Percentiles rank a stretch among this genome's conserved stretches.
Conservation (phyloP, 2,797 vertebrate species). For the Danio kyathit region DNA sequence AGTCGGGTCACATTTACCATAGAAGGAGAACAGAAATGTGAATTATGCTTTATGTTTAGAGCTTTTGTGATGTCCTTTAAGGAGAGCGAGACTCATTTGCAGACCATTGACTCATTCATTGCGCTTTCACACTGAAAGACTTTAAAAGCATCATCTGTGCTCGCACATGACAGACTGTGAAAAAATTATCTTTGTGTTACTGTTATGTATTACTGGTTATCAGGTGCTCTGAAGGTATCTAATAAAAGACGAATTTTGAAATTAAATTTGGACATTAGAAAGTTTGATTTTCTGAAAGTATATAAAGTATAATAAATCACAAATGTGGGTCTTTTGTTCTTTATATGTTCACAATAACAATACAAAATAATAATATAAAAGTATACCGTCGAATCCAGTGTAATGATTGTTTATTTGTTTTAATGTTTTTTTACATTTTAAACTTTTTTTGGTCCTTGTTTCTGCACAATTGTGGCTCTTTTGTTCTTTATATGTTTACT, state of each 20-base stretch:
- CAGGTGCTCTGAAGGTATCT: conserved; percentile 3
- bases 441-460: too few relatives aligned
- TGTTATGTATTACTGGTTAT: conserved; percentile 5
- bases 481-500: too few relatives aligned
- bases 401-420: not conserved
- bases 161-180: conserved; percentile 16
- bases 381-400: not conserved
- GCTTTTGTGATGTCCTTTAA: not conserved
- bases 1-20: not conserved
- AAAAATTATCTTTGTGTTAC: conserved; percentile 16
- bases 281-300: not conserved
- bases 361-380: too few relatives aligned
- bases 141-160: conserved; percentile 28
- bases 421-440: not conserved
- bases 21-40: not conserved
- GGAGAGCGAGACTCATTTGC: not conserved
- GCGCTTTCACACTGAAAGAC: conserved; percentile 1
- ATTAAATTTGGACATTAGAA: conserved; percentile 4
- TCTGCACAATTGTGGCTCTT: too few relatives aligned
- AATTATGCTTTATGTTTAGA: conserved; percentile 2
- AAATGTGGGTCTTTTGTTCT: not conserved
- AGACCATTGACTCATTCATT: conserved; percentile 10
- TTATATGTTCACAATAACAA: not conserved
- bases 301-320: not conserved
- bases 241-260: not conserved